Conservation (phyloP, 1,140 invertebrate genomes). For the Watersipora subatra region DNA sequence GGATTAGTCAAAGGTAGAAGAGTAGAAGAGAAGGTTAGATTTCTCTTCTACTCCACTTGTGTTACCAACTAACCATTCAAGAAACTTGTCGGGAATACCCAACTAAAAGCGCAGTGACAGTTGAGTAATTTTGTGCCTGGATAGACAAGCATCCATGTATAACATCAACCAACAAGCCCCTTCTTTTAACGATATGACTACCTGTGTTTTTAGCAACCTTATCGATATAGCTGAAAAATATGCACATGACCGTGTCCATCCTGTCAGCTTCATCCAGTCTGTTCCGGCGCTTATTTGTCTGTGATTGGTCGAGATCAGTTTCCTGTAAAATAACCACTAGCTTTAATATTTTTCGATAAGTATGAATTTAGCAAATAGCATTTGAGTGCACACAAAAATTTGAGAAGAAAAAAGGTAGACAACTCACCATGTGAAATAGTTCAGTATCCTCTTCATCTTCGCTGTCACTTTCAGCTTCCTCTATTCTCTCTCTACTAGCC, state of each 20-base stretch:
- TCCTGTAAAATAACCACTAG: neutral
- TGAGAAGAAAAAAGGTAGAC: no score
- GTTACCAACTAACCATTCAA: no score
- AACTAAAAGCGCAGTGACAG: no score
- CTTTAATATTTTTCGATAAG: neutral
- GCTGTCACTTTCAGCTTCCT: slow-evolving; percentile 12
- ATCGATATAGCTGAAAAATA: slow-evolving; percentile 49
- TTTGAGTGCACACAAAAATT: no score
- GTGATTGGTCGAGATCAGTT: slow-evolving; percentile 7
- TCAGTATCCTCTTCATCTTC: slow-evolving; percentile 9
- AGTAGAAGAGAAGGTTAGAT: no score
- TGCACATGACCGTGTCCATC: slow-evolving; percentile 52
- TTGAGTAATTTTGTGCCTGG: no score
- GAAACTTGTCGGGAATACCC: no score
- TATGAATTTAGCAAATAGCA: neutral
- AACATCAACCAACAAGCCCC: no score
- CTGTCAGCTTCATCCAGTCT: slow-evolving; percentile 44
- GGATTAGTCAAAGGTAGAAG: no score
- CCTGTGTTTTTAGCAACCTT: slow-evolving; percentile 1
- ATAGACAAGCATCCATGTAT: no score
- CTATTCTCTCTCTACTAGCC: slow-evolving; percentile 11
- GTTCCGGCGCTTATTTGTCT: slow-evolving; percentile 35
- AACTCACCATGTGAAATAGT: slow-evolving; percentile 22
- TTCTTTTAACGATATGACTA: no score
- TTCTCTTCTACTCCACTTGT: no score